phyloP scores from a whole-genome alignment of 2,797 vertebrate species.

The Austrolebias charrua region DNA sequence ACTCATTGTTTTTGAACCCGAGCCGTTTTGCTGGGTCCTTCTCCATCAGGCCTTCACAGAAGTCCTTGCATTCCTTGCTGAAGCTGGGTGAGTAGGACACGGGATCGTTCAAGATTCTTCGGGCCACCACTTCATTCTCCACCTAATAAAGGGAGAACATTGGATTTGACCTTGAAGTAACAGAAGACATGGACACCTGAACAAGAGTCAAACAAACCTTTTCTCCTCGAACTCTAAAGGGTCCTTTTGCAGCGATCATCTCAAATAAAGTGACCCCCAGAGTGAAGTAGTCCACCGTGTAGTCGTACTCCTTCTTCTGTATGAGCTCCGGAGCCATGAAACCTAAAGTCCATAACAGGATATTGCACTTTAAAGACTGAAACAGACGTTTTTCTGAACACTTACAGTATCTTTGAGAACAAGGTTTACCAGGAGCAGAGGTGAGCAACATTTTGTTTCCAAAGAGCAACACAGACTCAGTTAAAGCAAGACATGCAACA shows the following conservation, averaged over 20 bases:
- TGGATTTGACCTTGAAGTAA: background rate
- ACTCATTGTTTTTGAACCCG: constrained; percentile 75
- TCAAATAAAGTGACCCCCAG: constrained; percentile 80
- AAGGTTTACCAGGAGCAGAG: no score
- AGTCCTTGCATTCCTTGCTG: constrained; percentile 66
- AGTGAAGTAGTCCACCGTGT: constrained; percentile 81
- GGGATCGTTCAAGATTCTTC: constrained; percentile 72
- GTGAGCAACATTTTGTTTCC: no score
- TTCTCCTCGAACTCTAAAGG: constrained; percentile 78
- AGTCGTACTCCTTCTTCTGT: constrained; percentile 78
- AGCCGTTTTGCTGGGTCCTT: constrained; percentile 76
- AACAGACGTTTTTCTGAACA: no score
- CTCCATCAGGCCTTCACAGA: constrained; percentile 78
- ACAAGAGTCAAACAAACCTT: constrained; percentile 57
- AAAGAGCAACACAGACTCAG: no score
- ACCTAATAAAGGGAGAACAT: constrained; percentile 60
- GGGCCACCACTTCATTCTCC: constrained; percentile 73
- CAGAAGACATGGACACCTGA: no score
- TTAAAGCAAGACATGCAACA: no score
- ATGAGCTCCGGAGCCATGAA: constrained; percentile 83
- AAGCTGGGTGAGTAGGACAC: constrained; percentile 68
- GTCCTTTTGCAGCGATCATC: constrained; percentile 82
- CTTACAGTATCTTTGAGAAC: no score
- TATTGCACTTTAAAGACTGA: no score
- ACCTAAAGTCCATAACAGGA: constrained; percentile 54